Base-by-base conservation (phyloP, 2,888 invertebrate species). In the Archips crataeganus region DNA sequence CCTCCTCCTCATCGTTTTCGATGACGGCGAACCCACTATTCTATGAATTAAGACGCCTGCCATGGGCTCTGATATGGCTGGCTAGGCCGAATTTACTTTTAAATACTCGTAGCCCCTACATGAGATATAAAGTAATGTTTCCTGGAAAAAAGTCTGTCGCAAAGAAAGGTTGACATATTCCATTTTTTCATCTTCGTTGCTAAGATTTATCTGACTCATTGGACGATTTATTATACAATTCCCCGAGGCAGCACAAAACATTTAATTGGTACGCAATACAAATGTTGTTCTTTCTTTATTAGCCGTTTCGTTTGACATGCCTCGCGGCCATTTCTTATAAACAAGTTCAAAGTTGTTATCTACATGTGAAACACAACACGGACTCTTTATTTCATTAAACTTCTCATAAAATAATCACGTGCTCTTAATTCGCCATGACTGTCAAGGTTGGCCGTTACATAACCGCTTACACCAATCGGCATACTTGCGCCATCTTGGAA, bases 391-490 rank as follows among this genome's bases (percentile, higher is more conserved):
- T 62, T 62, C 9, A 34, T 45, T n/a, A 2, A 49, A 49, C 47
- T 64, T 49, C 65, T 51, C 51, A 51, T 49, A 36, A 65, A 39
- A 65, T 36, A 36, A 65, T 49, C 36, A 15, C 65, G 65, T 47
- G 63, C 15, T 51, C 57, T 57, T 67, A 54, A 49, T 60, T n/a
- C 36, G 36, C 49, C 69, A 39, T 69, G 69, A 69, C 54, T 61
- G 69, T 65, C 74, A 74, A 74, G 74, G 74, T 74, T 70, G 65
- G 59, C 51, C 36, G 45, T 70, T 74, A 70, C 60, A 70, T 74
- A 60, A 74, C n/a, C 57, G 36, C 34, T 70, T 70, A 51, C 42
- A 54, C 39, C 60, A 70, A 72, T 36, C 57, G 23, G 54, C 54
- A n/a, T 32, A 23, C 15, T 59, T 39, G 45, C 72, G 34, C 15